Evolutionary conservation across 2,888 invertebrate species (phyloP).

Genomic region (Philonicus albiceps): DNA sequence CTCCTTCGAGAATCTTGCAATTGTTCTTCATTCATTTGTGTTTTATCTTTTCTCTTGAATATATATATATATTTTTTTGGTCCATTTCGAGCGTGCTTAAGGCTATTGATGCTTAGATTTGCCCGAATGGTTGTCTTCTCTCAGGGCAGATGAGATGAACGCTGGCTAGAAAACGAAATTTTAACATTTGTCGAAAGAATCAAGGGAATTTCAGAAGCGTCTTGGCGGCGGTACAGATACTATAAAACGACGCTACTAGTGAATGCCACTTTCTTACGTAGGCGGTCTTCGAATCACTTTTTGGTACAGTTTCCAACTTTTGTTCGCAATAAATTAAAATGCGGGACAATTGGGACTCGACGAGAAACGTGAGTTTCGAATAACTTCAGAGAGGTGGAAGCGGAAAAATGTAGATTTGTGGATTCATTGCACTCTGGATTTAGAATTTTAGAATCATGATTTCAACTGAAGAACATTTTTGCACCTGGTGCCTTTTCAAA

Average conservation of each 20-base stretch:
- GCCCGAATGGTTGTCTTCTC: neutral
- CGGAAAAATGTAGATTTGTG: neutral
- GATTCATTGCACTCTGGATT: neutral
- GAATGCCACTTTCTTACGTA: neutral
- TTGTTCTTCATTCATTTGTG: slow-evolving; percentile 23
- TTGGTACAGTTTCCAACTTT: neutral
- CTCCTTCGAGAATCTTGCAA: neutral
- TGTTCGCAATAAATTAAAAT: neutral
- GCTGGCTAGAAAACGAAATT: neutral
- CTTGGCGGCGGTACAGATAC: neutral
- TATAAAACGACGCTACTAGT: neutral
- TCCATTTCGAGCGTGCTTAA: neutral
- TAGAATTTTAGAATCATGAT: neutral
- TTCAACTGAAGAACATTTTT: neutral
- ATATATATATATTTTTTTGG: neutral
- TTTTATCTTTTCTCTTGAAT: neutral
- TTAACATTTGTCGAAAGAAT: neutral
- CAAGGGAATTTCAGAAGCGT: neutral
- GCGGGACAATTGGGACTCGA: neutral
- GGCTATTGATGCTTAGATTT: neutral
- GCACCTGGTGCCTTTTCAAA: neutral
- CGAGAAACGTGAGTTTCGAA: neutral
- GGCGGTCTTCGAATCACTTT: neutral
- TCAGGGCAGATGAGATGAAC: neutral
- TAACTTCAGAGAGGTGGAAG: neutral